These are phyloP conservation scores for Chelmon rostratus DNA, from an alignment of 2,797 vertebrate genomes.

Conservation along the genomic window DNA sequence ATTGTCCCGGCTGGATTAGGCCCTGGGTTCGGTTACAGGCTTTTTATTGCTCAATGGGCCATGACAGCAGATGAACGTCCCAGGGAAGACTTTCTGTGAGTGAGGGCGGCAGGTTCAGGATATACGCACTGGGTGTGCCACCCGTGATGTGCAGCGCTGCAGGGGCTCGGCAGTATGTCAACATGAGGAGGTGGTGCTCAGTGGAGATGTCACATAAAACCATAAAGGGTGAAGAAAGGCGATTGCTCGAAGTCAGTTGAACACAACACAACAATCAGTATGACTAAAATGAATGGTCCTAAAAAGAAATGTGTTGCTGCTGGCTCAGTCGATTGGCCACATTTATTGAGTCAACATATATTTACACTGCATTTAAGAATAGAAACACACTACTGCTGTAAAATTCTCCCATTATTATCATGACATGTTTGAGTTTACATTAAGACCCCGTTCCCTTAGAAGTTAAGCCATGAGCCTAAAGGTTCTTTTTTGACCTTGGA, in stretches of 20 bases:
- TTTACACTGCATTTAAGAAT: not conserved
- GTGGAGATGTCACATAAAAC: not conserved
- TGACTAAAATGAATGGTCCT: not conserved
- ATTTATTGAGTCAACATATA: not conserved
- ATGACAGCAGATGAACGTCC: slow-evolving; percentile 59
- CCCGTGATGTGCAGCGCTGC: slow-evolving; percentile 21
- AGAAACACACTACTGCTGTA: not conserved
- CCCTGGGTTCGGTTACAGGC: slow-evolving; percentile 78
- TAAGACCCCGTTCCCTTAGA: not conserved
- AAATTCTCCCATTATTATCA: not conserved
- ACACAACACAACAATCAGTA: not conserved
- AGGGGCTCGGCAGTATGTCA: slow-evolving; percentile 3
- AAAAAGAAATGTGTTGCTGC: not conserved
- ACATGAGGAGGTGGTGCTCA: slow-evolving; percentile 6
- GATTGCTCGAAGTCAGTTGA: not conserved
- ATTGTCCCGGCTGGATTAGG: slow-evolving; percentile 80
- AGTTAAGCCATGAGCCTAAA: not conserved
- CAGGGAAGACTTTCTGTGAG: slow-evolving; percentile 64
- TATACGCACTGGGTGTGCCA: slow-evolving; percentile 15
- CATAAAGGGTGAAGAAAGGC: not conserved
- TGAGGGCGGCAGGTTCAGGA: slow-evolving; percentile 77
- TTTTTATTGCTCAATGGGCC: slow-evolving; percentile 77
- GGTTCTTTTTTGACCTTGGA: not conserved
- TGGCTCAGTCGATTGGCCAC: not conserved
- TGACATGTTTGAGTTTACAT: not conserved